A percentile compares a stretch with the other conserved stretches of the same genome.
These are phyloP conservation scores for Aleiodes testaceus DNA, from an alignment of 2,888 invertebrate genomes.

Conservation along the genomic window DNA sequence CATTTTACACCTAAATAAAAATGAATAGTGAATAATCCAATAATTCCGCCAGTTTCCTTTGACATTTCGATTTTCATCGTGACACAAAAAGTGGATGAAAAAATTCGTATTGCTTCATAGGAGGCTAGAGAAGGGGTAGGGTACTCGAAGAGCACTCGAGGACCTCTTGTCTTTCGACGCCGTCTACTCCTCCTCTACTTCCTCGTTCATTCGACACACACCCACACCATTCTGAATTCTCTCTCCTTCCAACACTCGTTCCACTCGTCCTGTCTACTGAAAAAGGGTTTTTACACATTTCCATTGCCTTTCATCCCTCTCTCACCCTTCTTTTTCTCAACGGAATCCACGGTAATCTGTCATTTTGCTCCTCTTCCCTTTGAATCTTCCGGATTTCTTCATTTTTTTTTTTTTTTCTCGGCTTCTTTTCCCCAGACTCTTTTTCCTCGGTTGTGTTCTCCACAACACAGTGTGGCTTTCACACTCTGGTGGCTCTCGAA, in stretches of 20 bases:
- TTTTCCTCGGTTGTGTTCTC: neutral
- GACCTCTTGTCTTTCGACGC: conserved; percentile 33
- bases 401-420: neutral
- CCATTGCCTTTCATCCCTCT: neutral
- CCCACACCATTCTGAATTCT: neutral
- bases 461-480: neutral
- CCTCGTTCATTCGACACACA: conserved; percentile 25
- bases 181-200: conserved; percentile 19
- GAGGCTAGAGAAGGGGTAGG: neutral
- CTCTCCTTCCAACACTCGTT: neutral
- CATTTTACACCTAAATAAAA: neutral
- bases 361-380: neutral
- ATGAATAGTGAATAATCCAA: too few relatives aligned
- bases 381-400: neutral
- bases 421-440: neutral
- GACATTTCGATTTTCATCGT: neutral
- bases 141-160: conserved; percentile 9
- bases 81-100: neutral
- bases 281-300: neutral
- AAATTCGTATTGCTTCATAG: conserved; percentile 11
- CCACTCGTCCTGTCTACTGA: neutral
- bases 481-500: conserved; percentile 3
- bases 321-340: neutral
- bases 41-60: neutral
- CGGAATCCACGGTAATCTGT: neutral